phyloP scores from a whole-genome alignment of 2,888 invertebrate species.

The Eristalis intricaria region DNA sequence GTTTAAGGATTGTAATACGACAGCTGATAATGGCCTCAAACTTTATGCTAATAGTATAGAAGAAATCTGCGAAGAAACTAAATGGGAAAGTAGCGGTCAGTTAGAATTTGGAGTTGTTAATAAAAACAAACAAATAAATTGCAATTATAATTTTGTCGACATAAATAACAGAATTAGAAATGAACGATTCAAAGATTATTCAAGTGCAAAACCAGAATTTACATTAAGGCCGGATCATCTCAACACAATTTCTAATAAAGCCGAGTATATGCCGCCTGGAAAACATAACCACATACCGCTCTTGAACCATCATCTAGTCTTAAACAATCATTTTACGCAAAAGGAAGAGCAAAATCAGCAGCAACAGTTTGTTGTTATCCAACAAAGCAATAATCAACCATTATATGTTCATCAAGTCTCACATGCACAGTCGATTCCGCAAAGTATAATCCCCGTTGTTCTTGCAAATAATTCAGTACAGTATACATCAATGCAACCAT shows the following conservation, averaged over 20 bases:
- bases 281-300: slow-evolving; percentile 29
- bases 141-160: background rate
- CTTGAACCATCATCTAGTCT: slow-evolving; percentile 33
- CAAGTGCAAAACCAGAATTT: slow-evolving; percentile 45
- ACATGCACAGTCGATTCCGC: slow-evolving; percentile 76
- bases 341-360: slow-evolving; percentile 74
- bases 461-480: slow-evolving; percentile 84
- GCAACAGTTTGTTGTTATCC: slow-evolving; percentile 76
- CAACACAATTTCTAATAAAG: background rate
- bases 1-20: background rate
- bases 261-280: background rate
- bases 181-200: slow-evolving; percentile 37
- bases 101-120: background rate
- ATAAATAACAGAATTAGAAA: slow-evolving; percentile 11
- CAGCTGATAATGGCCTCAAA: background rate
- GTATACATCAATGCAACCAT: slow-evolving; percentile 86
- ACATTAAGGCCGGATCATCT: slow-evolving; percentile 53
- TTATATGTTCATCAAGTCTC: slow-evolving; percentile 87
- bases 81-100: background rate
- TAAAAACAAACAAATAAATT: slow-evolving; percentile 11
- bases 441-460: slow-evolving; percentile 82
- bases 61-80: background rate
- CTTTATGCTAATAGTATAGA: background rate
- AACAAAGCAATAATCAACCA: slow-evolving; percentile 83
- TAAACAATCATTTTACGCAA: slow-evolving; percentile 41